Evolutionary conservation across 2,888 invertebrate genomes (phyloP), one percentile per base, ranked within the genome.

Genomic region (Coremacera marginata): DNA sequence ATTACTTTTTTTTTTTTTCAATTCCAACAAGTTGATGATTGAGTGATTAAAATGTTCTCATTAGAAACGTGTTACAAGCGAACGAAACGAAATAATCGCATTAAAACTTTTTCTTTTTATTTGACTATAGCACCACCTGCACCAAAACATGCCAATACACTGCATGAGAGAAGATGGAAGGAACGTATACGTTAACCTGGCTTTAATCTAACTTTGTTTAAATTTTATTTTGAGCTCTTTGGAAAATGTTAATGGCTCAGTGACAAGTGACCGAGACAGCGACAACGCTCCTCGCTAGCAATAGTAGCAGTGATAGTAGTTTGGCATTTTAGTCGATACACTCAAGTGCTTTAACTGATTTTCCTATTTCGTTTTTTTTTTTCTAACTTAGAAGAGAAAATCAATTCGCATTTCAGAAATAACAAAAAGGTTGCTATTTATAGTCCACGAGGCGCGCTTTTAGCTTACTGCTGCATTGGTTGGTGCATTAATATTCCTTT

Each of bases 401-500:
- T 34, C 34, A 34, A 63, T 27, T 27, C 34, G 27, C 63, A 31
- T n/a, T 31, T 63, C 63, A 60, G 57, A 19, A 60, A 27, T 60
- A 25, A 27, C 57, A 25, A 60, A 60, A 25, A 27, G 22, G 22
- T 60, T 25, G 19, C 57, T 25, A 5, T 27, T 60, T 25, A 60
- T 60, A 9, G 37, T 27, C 34, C 3, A 4, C 14, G 34, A 37
- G 25, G 25, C 65, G 34, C 31, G 11, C 37, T 65, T 16, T 37
- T 14, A 65, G 37, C 57, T 11, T 31, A 57, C 7, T n/a, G 19
- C n/a, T 37, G 2, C 3, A 16, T 11, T 25, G 25, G 27, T 68
- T 37, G 5, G 19, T 19, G 71, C 71, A 44, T 57, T 71, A 70
- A 57, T 71, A 71, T 71, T 71, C 71, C 57, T 22, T 55, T 55